These are phyloP conservation scores for Sebastes cheni DNA, from an alignment of 2,797 vertebrate species.

Conservation along the genomic window DNA sequence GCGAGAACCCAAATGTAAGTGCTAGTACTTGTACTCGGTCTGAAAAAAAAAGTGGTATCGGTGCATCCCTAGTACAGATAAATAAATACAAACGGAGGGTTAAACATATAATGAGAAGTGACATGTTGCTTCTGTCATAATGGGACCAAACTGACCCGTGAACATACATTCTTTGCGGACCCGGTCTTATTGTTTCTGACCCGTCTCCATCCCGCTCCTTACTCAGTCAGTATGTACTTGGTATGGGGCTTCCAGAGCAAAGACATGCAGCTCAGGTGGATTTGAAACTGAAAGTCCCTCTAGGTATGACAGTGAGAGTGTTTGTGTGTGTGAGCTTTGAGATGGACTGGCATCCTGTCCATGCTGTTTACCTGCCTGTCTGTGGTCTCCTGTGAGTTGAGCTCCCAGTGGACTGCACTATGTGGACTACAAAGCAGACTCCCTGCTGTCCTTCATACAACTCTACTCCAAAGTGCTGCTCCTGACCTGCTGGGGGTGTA, in stretches of 20 bases:
- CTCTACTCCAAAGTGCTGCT: neutral
- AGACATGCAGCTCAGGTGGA: neutral
- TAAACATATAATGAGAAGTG: neutral
- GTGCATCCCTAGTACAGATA: neutral
- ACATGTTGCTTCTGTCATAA: neutral
- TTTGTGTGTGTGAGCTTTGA: neutral
- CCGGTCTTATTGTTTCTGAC: neutral
- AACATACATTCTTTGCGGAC: neutral
- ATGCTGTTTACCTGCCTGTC: neutral
- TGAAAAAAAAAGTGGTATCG: no score
- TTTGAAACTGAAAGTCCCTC: neutral
- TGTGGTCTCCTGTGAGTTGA: neutral
- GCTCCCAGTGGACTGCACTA: neutral
- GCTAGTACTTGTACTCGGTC: no score
- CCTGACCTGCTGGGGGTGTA: neutral
- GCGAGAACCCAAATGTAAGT: no score
- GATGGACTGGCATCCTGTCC: neutral
- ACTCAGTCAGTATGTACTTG: neutral
- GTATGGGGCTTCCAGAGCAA: neutral
- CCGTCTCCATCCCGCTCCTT: neutral
- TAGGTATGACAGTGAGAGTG: neutral
- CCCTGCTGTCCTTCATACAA: neutral
- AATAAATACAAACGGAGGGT: neutral
- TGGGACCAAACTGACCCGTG: neutral
- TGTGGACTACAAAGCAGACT: slow-evolving; percentile 8